A percentile compares a stretch with the other conserved stretches of the same genome.
phyloP scores from a whole-genome alignment of 1,140 invertebrate species.

The Pararge aegeria region DNA sequence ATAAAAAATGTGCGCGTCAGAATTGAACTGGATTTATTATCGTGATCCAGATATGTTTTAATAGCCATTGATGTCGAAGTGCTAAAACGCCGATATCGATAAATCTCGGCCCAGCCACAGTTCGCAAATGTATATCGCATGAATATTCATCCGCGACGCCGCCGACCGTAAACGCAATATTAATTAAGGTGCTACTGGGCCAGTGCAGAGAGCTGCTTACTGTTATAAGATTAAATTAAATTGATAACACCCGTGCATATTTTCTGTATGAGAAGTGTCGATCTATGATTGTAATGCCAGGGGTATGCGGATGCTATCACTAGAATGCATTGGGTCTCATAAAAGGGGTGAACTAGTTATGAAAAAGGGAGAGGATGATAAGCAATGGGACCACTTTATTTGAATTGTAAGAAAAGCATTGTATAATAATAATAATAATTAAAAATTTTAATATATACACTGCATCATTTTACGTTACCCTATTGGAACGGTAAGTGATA shows the following conservation, averaged over 20 bases:
- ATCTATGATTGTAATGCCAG: too few species aligned
- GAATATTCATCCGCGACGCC: constrained; percentile 46
- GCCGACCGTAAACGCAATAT: constrained; percentile 30
- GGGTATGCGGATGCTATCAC: too few species aligned
- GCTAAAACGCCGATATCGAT: constrained; percentile 34
- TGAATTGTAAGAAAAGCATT: too few species aligned
- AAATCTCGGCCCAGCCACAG: constrained; percentile 24
- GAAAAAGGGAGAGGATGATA: too few species aligned
- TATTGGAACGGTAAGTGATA: too few species aligned
- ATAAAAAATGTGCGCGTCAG: neutral
- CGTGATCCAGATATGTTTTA: constrained; percentile 14
- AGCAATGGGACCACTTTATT: too few species aligned
- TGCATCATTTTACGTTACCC: too few species aligned
- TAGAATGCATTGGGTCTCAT: too few species aligned
- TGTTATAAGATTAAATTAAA: constrained; percentile 23
- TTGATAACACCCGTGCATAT: constrained; percentile 3
- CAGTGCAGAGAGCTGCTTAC: constrained; percentile 13
- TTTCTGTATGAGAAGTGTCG: too few species aligned
- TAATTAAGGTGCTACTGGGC: constrained; percentile 27
- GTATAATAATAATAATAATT: too few species aligned
- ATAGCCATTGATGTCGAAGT: constrained; percentile 22
- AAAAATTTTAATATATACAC: too few species aligned
- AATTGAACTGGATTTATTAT: constrained; percentile 5
- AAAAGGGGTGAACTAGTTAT: too few species aligned
- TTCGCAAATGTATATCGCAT: constrained; percentile 36